These are phyloP conservation scores for Pachyuromys duprasi DNA, from an alignment of 2,797 vertebrate species.

Conservation along the genomic window DNA sequence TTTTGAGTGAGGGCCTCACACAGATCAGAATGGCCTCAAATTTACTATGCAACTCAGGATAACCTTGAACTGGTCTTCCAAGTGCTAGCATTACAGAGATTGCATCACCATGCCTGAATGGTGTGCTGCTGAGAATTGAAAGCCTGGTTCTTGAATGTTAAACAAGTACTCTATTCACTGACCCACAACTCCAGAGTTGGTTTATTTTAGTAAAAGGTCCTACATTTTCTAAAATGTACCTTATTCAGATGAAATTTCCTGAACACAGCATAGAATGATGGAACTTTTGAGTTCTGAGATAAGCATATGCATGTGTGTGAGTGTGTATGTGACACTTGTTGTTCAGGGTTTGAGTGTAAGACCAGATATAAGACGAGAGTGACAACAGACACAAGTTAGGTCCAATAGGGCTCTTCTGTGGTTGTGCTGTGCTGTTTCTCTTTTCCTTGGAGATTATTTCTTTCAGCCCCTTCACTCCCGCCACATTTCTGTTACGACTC, in stretches of 20 bases:
- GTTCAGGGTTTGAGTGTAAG: neutral
- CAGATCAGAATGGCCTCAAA: neutral
- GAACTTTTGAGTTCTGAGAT: too few relatives aligned
- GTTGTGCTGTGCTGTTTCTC: neutral
- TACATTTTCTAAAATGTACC: neutral
- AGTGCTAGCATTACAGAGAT: neutral
- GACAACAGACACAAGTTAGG: neutral
- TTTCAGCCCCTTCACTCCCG: neutral
- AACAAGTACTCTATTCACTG: neutral
- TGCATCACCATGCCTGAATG: fast-evolving
- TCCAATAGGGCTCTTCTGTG: neutral
- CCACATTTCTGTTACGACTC: neutral
- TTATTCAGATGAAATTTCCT: neutral
- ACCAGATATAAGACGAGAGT: neutral
- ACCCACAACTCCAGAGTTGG: neutral
- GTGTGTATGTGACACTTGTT: neutral
- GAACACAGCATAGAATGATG: neutral
- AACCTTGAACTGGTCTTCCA: neutral
- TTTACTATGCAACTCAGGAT: neutral
- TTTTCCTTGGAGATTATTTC: conserved; percentile 7
- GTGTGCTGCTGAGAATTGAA: neutral
- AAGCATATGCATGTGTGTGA: neutral
- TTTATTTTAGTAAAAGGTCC: neutral
- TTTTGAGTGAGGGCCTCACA: neutral
- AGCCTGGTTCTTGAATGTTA: neutral